Evolutionary conservation across 2,797 vertebrate species (phyloP), one percentile per base, ranked within the genome.

Genomic region (Syngnathus acus): DNA sequence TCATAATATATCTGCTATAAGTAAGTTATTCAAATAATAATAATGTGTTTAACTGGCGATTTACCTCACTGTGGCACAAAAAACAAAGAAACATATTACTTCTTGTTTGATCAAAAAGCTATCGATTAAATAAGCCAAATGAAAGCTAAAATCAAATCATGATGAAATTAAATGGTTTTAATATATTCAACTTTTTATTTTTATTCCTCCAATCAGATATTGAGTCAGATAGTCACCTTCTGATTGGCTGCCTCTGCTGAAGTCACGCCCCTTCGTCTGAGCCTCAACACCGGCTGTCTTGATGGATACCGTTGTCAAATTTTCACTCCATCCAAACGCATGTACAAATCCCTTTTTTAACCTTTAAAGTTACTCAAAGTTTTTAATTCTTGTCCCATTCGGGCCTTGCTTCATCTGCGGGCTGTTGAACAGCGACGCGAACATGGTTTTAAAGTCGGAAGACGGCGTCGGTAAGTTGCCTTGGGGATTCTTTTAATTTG

Each of bases 401-500:
- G 63, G 4, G 0, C 0, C 23, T 0, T 16, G 55, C 14, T 17
- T 58, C 55, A 38, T 7, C 14, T 6, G 2, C 11, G 6, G 23
- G 47, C 47, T 64, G 40, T 42, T 4, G 0, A 16, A 9, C 64
- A 65, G 19, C 66, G 39, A 51, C 43, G 5, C 63, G 39, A 61
- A 72, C 60, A 92, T 92, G 91, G 91, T 92, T 67, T 71, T 91
- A 64, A 91, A 91, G 83, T 90, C 91, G 13, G 91, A 92, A 69
- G 89, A 89, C 76, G 91, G 83, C 82, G 86, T 91, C 68, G 91
- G 91, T 92, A 65, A 91, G 91, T 91, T 76, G 38, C 3, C 19
- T 62, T 90, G 75, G 50, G 4, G n/a, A 61, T 64, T 50, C 39
- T 71, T 73, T 62, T 23, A 59, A 42, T 66, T 58, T 37, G 65